phyloP scores from a whole-genome alignment of 2,113 vertebrate species.

The Notothenia coriiceps region DNA sequence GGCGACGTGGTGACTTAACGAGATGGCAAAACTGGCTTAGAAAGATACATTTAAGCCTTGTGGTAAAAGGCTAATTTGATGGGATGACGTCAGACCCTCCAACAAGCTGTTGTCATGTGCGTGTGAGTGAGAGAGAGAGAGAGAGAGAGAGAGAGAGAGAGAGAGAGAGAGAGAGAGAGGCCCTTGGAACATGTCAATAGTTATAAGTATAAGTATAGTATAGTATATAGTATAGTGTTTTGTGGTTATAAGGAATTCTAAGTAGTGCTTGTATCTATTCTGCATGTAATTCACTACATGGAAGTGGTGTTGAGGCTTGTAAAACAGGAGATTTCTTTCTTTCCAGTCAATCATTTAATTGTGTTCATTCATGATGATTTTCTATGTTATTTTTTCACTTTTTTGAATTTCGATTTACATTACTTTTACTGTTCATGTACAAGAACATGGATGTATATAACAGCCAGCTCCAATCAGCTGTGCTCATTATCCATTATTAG shows the following conservation, averaged over 20 bases:
- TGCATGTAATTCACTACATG: too few species aligned
- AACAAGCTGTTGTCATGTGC: background rate
- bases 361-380: background rate
- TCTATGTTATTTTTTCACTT: background rate
- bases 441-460: background rate
- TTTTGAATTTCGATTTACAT: background rate
- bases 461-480: background rate
- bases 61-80: background rate
- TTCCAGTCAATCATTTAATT: background rate
- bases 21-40: background rate
- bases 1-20: constrained; percentile 8
- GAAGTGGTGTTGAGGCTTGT: too few species aligned
- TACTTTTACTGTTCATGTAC: background rate
- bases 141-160: background rate
- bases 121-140: background rate
- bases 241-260: background rate
- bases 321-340: background rate
- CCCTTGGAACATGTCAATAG: background rate
- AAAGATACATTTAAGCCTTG: constrained; percentile 17
- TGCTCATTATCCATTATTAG: constrained; percentile 9
- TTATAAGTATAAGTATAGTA: background rate
- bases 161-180: background rate
- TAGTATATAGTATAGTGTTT: too few species aligned
- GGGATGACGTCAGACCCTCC: constrained; percentile 24
- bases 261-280: background rate